Evolutionary conservation across 1,140 invertebrate genomes (phyloP).

Genomic region (Pseudomyrmex dendroicus): DNA sequence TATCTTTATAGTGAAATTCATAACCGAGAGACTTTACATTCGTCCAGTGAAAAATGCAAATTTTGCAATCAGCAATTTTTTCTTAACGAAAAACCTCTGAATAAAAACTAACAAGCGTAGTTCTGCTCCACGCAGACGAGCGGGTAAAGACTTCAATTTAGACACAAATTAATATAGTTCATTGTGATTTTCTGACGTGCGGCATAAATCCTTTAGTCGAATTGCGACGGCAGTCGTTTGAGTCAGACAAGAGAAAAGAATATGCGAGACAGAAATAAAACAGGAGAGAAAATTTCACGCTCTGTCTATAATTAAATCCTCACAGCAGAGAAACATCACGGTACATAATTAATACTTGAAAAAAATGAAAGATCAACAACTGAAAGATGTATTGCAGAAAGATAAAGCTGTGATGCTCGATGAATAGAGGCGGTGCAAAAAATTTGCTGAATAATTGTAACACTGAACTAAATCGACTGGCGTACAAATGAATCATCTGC

Average conservation of each 20-base stretch:
- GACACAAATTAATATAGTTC: background rate
- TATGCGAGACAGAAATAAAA: background rate
- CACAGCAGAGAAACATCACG: background rate
- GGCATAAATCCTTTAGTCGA: conserved; percentile 67
- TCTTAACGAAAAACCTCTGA: background rate
- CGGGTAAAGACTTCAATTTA: conserved; percentile 34
- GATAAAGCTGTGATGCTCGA: conserved; percentile 37
- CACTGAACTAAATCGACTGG: conserved; percentile 50
- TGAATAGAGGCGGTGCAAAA: conserved; percentile 18
- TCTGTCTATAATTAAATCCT: conserved; percentile 10
- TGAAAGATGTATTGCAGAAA: conserved; percentile 22
- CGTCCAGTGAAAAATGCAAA: background rate
- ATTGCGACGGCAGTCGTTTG: conserved; percentile 9
- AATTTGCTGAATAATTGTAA: conserved; percentile 37
- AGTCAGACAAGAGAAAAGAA: too few species aligned
- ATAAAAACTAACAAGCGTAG: background rate
- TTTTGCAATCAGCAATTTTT: background rate
- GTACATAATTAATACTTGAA: background rate
- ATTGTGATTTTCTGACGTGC: conserved; percentile 38
- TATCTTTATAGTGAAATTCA: background rate
- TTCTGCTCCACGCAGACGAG: background rate
- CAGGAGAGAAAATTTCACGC: background rate
- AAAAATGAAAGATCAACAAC: conserved; percentile 22
- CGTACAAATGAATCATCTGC: conserved; percentile 36
- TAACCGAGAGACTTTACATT: background rate